Percentiles rank a stretch among this genome's conserved stretches.
Evolutionary conservation across 2,888 invertebrate genomes (phyloP).

Genomic region (Trisateles emortualis): DNA sequence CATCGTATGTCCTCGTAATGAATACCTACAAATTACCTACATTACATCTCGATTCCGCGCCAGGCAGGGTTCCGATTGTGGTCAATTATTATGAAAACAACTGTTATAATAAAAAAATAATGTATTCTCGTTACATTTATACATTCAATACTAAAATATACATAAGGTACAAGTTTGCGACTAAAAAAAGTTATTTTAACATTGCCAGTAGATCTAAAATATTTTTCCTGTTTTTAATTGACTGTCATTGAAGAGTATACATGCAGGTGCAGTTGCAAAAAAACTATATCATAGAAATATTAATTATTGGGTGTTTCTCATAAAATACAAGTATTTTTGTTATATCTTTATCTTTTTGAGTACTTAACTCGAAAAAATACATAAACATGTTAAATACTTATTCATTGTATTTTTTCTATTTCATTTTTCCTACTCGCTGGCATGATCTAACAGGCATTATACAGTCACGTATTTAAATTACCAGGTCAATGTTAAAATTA

Average conservation of each 20-base stretch:
- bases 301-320: too few species aligned
- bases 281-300: too few species aligned
- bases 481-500: conserved; percentile 1
- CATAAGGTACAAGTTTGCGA: conserved; percentile 23
- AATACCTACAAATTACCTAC: conserved; percentile 29
- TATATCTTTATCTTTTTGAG: too few species aligned
- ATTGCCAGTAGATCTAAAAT: conserved; percentile 3
- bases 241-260: too few species aligned
- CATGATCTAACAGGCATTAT: too few species aligned
- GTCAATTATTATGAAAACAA: conserved; percentile 54
- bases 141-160: conserved; percentile 44
- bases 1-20: conserved; percentile 31
- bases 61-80: conserved; percentile 51
- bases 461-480: not conserved
- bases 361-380: too few species aligned
- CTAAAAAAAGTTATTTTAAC: conserved; percentile 18
- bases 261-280: too few species aligned
- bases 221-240: too few species aligned
- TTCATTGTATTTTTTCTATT: too few species aligned
- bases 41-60: conserved; percentile 20
- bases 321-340: too few species aligned
- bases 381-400: too few species aligned
- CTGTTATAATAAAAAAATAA: conserved; percentile 44
- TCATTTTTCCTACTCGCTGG: too few species aligned
- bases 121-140: conserved; percentile 46